phyloP scores from a whole-genome alignment of 1,140 invertebrate species.

The Ips typographus region DNA sequence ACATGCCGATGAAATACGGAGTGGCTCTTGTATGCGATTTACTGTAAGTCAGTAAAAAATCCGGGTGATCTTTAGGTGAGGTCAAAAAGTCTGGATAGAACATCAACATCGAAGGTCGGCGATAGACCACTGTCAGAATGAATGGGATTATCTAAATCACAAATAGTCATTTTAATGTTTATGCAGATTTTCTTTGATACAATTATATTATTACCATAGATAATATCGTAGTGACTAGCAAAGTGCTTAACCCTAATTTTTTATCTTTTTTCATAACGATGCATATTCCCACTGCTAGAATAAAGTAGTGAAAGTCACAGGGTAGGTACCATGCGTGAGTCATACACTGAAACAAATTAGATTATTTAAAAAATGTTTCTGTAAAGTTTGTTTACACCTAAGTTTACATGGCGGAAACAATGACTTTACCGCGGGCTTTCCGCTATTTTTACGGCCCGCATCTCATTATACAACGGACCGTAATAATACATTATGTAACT shows the following conservation, averaged over 20 bases:
- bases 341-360: conserved; percentile 62
- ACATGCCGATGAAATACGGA: conserved; percentile 58
- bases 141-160: conserved; percentile 50
- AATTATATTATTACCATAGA: conserved; percentile 32
- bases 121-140: conserved; percentile 53
- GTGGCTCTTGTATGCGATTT: conserved; percentile 58
- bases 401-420: no score
- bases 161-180: background rate
- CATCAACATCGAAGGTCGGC: conserved; percentile 54
- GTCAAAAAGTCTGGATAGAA: conserved; percentile 58
- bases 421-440: no score
- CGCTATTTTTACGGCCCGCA: no score
- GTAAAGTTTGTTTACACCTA: no score
- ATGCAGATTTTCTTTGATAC: background rate
- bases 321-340: conserved; percentile 75
- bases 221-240: conserved; percentile 33
- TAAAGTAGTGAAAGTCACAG: conserved; percentile 75
- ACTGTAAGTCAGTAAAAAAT: conserved; percentile 57
- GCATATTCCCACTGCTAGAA: conserved; percentile 61
- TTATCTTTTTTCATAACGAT: conserved; percentile 54
- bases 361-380: background rate
- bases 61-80: conserved; percentile 52
- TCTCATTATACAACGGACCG: no score
- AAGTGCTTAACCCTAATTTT: conserved; percentile 39
- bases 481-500: no score